Evolutionary conservation across 2,888 invertebrate species (phyloP).

Genomic region (Acanthosepion pharaonis): DNA sequence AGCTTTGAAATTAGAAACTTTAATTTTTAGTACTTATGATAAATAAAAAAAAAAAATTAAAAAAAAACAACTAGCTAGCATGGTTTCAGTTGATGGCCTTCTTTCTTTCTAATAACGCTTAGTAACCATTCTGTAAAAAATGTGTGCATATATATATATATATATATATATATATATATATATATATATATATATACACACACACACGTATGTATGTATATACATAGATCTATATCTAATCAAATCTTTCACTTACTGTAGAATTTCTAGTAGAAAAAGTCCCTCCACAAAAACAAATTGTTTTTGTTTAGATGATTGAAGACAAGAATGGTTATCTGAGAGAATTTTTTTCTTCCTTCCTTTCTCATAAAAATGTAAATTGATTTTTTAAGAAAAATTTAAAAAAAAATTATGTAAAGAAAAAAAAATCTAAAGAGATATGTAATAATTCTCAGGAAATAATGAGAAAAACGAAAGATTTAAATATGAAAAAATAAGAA

Average conservation of each 20-base stretch:
- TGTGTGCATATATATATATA: neutral
- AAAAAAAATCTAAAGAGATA: neutral
- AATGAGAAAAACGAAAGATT: slow-evolving; percentile 18
- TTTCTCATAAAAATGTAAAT: slow-evolving; percentile 15
- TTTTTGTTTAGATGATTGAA: neutral
- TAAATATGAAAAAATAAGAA: slow-evolving; percentile 17
- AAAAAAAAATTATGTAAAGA: neutral
- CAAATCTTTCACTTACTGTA: neutral
- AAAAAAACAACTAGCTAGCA: neutral
- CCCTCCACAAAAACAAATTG: slow-evolving; percentile 1
- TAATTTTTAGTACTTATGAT: neutral
- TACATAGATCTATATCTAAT: neutral
- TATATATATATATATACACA: neutral
- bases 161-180: too few relatives aligned
- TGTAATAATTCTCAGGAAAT: neutral
- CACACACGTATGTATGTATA: neutral
- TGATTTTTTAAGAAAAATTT: neutral
- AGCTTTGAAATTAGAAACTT: neutral
- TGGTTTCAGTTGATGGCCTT: neutral
- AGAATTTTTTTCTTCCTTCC: neutral
- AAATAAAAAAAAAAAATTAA: too few relatives aligned
- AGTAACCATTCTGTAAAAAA: neutral
- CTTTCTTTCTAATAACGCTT: neutral
- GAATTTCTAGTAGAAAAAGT: slow-evolving; percentile 12
- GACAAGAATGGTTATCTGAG: neutral